Conservation (phyloP, 2,113 vertebrate genomes). For the Ptyas mucosa region DNA sequence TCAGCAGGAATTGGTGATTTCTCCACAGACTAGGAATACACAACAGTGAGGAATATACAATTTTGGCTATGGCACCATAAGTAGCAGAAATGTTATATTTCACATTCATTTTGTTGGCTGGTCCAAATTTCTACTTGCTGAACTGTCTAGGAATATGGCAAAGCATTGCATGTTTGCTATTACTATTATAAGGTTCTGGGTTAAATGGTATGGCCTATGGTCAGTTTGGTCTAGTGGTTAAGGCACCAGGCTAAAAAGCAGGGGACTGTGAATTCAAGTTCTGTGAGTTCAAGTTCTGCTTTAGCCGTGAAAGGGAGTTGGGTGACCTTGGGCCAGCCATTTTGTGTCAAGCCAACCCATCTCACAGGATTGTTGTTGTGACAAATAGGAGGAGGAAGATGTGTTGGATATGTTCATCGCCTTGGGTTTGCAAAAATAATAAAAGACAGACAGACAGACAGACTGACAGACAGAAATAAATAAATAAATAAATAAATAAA, state of each 20-base stretch:
- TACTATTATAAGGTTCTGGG: not conserved
- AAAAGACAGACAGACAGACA: too few relatives aligned
- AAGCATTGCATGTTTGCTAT: not conserved
- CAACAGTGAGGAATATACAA: not conserved
- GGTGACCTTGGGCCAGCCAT: too few relatives aligned
- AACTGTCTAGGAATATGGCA: not conserved
- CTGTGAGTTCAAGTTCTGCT: too few relatives aligned
- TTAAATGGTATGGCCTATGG: too few relatives aligned
- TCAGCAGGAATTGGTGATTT: conserved; percentile 5
- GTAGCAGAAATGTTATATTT: not conserved
- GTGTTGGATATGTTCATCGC: not conserved
- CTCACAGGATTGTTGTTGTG: not conserved
- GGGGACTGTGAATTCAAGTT: not conserved
- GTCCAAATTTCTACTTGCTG: not conserved
- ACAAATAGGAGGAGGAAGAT: not conserved
- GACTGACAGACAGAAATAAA: not conserved
- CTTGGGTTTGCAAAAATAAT: not conserved
- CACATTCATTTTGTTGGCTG: not conserved
- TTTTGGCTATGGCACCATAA: not conserved
- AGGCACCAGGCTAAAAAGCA: not conserved
- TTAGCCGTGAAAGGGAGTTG: too few relatives aligned
- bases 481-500: too few relatives aligned
- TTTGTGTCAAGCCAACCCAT: too few relatives aligned
- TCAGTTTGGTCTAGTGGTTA: too few relatives aligned
- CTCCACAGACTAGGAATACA: not conserved